These are phyloP conservation scores for Platynereis dumerilii DNA, from an alignment of 2,888 invertebrate genomes.

Conservation along the genomic window DNA sequence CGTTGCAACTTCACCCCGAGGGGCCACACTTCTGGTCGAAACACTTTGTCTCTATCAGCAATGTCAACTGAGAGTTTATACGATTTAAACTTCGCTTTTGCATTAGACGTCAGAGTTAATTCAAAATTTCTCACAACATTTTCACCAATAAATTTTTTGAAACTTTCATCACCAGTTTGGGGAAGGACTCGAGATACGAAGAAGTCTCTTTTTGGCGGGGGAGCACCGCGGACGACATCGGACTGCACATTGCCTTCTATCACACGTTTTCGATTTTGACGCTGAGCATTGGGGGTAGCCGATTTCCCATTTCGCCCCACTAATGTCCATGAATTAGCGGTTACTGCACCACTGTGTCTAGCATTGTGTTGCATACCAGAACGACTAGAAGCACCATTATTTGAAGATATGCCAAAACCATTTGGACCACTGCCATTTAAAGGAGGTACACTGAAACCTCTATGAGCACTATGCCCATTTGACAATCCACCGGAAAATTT, in stretches of 20 bases:
- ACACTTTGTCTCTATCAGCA: constrained; percentile 1
- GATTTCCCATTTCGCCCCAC: not conserved
- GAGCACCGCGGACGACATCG: not conserved
- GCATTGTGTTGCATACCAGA: not conserved
- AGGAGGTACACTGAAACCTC: not conserved
- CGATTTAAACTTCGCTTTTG: not conserved
- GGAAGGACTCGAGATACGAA: not conserved
- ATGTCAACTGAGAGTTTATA: not conserved
- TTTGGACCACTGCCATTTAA: not conserved
- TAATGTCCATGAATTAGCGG: not conserved
- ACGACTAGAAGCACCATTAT: not conserved
- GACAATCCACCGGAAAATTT: no score
- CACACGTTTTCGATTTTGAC: not conserved
- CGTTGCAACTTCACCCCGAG: not conserved
- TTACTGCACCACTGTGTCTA: not conserved
- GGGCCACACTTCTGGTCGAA: not conserved
- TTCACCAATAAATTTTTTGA: not conserved
- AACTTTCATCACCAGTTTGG: not conserved
- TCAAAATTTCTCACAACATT: not conserved
- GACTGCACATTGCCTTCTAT: not conserved
- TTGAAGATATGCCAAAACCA: not conserved
- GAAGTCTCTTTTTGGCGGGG: constrained; percentile 5
- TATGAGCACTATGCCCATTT: not conserved
- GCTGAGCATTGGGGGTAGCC: no score
- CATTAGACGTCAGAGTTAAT: not conserved